phyloP scores from a whole-genome alignment of 1,140 invertebrate species.

The Euwallacea fornicatus region DNA sequence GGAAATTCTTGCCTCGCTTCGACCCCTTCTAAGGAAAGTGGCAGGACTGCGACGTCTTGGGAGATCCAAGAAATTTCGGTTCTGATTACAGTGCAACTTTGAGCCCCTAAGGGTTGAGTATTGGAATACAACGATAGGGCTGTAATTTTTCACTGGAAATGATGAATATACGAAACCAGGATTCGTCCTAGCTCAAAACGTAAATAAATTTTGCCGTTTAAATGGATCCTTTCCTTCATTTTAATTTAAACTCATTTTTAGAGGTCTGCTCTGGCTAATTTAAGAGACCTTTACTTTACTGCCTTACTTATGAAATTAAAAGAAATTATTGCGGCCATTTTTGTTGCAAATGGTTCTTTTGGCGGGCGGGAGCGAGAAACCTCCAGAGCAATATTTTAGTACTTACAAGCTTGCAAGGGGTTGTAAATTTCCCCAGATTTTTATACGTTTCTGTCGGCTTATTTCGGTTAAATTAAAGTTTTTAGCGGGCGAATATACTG shows the following conservation, averaged over 20 bases:
- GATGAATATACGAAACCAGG: not conserved
- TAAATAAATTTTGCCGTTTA: not conserved
- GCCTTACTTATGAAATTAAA: conserved; percentile 30
- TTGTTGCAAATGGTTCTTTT: conserved; percentile 31
- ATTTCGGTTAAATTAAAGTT: conserved; percentile 16
- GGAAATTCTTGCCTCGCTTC: not conserved
- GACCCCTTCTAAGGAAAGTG: not conserved
- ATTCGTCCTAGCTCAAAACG: not conserved
- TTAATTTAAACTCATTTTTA: conserved; percentile 22
- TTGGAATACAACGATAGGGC: not conserved
- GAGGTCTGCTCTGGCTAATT: conserved; percentile 17
- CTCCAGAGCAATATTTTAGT: conserved; percentile 27
- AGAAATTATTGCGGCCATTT: conserved; percentile 32
- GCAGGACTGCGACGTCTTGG: not conserved
- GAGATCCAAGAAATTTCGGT: not conserved
- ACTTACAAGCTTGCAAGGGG: conserved; percentile 28
- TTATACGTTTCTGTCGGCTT: conserved; percentile 16
- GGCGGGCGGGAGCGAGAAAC: conserved; percentile 21
- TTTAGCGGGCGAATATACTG: conserved; percentile 2
- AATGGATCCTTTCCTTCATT: conserved; percentile 13
- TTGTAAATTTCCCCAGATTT: conserved; percentile 29
- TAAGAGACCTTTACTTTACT: conserved; percentile 30
- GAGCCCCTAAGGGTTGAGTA: not conserved
- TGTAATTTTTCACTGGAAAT: not conserved
- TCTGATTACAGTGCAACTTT: not conserved